Conservation (phyloP, 2,888 invertebrate genomes). For the Celastrina argiolus region DNA sequence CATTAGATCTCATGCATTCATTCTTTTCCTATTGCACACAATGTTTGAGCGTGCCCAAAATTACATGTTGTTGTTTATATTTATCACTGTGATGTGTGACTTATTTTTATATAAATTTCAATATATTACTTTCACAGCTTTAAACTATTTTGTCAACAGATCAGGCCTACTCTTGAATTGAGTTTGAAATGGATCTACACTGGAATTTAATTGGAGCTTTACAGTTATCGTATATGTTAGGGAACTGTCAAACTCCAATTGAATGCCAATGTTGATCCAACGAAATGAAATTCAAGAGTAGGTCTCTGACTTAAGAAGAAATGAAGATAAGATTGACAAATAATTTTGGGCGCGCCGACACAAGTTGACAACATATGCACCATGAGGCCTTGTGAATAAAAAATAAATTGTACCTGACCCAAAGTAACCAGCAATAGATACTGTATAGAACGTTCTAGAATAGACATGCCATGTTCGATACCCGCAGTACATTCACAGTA, state of each 20-base stretch:
- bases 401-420: constrained; percentile 61
- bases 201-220: too few relatives aligned
- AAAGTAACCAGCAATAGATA: constrained; percentile 48
- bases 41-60: not conserved
- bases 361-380: constrained; percentile 25
- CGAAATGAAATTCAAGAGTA: too few relatives aligned
- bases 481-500: not conserved
- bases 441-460: constrained; percentile 37
- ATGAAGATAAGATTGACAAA: too few relatives aligned
- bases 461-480: constrained; percentile 35
- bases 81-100: too few relatives aligned
- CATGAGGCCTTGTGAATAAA: constrained; percentile 32
- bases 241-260: too few relatives aligned
- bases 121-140: too few relatives aligned
- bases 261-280: too few relatives aligned
- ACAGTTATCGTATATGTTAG: too few relatives aligned
- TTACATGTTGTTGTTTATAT: not conserved
- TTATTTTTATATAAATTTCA: not conserved
- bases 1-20: constrained; percentile 4
- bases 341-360: not conserved
- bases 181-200: too few relatives aligned
- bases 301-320: too few relatives aligned
- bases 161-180: too few relatives aligned
- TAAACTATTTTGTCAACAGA: too few relatives aligned
- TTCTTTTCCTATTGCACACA: not conserved